A percentile compares a stretch with the other conserved stretches of the same genome.
Evolutionary conservation across 2,888 invertebrate genomes (phyloP).

Genomic region (Bembecia ichneumoniformis): DNA sequence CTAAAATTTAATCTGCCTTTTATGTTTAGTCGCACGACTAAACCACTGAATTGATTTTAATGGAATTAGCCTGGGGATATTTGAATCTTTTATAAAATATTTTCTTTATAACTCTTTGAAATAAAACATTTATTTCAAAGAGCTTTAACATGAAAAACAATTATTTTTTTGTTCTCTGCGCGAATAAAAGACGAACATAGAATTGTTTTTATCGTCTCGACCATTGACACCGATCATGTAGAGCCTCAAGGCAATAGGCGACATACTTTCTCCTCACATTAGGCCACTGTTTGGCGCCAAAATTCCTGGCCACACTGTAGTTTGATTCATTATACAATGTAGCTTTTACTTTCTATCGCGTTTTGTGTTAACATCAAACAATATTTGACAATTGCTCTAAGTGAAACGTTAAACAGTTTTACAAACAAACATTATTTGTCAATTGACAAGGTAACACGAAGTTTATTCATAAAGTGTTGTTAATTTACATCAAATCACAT

Average conservation of each 20-base stretch:
- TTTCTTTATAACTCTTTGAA: too few species aligned
- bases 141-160: too few species aligned
- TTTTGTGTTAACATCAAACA: not conserved
- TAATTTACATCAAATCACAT: not conserved
- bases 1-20: too few species aligned
- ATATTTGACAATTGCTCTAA: too few species aligned
- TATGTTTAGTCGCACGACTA: too few species aligned
- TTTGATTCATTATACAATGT: slow-evolving; percentile 12
- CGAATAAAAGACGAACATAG: not conserved
- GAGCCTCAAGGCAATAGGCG: slow-evolving; percentile 34
- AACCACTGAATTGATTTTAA: too few species aligned
- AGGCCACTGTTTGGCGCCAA: slow-evolving; percentile 48
- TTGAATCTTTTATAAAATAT: too few species aligned
- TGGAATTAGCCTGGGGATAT: too few species aligned
- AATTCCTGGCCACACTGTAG: slow-evolving; percentile 42
- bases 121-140: too few species aligned
- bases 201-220: slow-evolving; percentile 15
- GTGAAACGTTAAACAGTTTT: too few species aligned
- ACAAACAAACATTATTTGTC: not conserved
- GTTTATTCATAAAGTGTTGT: not conserved
- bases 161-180: not conserved
- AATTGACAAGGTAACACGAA: not conserved
- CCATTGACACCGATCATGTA: slow-evolving; percentile 36
- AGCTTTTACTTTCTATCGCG: not conserved
- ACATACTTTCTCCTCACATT: slow-evolving; percentile 46